Conservation (phyloP, 53 echinoderm and acorn worm genomes). For the Astropecten irregularis region DNA sequence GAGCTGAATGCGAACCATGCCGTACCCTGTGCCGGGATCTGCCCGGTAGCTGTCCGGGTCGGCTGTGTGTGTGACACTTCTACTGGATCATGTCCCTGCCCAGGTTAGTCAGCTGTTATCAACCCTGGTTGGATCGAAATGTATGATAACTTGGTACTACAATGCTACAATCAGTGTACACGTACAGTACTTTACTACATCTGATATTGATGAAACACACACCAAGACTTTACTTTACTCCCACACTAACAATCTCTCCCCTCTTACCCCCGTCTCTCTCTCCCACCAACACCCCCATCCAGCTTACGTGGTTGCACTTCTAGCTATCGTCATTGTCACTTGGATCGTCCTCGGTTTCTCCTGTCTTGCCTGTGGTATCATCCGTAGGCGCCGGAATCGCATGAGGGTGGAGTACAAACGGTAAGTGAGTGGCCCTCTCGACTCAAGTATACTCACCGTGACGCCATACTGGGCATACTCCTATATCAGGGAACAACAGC, state of each 20-base stretch:
- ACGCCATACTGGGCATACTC: too few species aligned
- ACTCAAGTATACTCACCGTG: too few species aligned
- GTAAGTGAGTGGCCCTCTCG: constrained; percentile 35
- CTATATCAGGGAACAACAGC: too few species aligned
- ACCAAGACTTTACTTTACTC: too few species aligned
- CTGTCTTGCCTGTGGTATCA: constrained; percentile 70
- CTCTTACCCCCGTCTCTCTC: too few species aligned
- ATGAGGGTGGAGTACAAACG: constrained; percentile 75
- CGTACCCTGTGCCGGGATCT: constrained; percentile 30
- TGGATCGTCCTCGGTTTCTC: constrained; percentile 68
- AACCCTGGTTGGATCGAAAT: too few species aligned
- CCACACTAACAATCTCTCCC: too few species aligned
- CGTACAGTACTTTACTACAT: too few species aligned
- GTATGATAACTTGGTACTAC: too few species aligned
- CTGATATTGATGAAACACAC: too few species aligned
- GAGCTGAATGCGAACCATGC: not conserved
- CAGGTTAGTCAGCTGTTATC: constrained; percentile 66
- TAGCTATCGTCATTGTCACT: constrained; percentile 49
- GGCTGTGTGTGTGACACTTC: constrained; percentile 64
- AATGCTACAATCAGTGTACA: too few species aligned
- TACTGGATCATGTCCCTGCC: constrained; percentile 65
- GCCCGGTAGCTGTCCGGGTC: constrained; percentile 30
- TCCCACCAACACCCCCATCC: too few species aligned
- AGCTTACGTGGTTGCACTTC: constrained; percentile 39
- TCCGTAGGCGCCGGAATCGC: constrained; percentile 56